phyloP scores from a whole-genome alignment of 2,797 vertebrate species.

The Mus spretus region DNA sequence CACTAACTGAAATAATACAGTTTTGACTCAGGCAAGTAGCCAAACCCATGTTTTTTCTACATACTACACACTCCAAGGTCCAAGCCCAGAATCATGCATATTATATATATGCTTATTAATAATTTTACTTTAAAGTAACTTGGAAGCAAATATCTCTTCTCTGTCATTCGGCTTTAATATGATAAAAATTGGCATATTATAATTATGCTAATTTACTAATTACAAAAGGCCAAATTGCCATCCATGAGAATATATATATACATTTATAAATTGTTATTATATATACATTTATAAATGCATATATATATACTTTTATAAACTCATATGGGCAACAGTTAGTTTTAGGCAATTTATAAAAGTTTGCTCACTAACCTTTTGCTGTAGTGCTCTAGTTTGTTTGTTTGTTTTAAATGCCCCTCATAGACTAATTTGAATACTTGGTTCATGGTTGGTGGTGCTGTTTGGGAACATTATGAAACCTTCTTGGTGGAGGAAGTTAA shows the following conservation, averaged over 20 bases:
- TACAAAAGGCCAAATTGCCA: neutral
- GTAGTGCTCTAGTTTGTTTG: no score
- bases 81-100: neutral
- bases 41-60: neutral
- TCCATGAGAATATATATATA: neutral
- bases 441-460: neutral
- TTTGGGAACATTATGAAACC: neutral
- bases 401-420: neutral
- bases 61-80: neutral
- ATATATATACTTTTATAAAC: no score
- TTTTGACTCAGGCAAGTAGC: neutral
- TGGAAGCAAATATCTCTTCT: neutral
- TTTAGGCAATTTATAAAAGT: neutral
- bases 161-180: neutral
- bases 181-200: neutral
- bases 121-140: constrained; percentile 35
- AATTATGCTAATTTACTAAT: constrained; percentile 3
- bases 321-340: no score
- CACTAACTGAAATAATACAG: neutral
- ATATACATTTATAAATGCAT: no score
- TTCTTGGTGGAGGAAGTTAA: neutral
- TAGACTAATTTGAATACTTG: neutral
- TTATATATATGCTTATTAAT: neutral
- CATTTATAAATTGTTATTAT: no score
- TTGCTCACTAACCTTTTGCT: neutral